A percentile compares a stretch with the other conserved stretches of the same genome.
Conservation (phyloP, 2,113 vertebrate genomes). For the Epinephelus lanceolatus region DNA sequence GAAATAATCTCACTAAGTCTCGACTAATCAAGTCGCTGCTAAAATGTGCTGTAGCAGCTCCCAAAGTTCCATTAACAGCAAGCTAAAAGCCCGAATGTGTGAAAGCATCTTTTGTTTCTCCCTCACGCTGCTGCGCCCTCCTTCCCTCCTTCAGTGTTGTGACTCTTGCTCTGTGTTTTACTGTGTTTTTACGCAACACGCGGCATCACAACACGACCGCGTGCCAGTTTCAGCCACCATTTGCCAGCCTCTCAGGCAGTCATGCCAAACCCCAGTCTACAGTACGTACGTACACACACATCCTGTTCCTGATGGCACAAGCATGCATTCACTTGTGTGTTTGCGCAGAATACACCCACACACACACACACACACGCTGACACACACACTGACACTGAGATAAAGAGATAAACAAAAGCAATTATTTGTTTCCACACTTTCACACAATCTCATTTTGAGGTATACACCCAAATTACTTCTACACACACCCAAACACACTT, state of each 20-base stretch:
- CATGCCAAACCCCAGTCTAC: slow-evolving; percentile 58
- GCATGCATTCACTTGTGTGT: slow-evolving; percentile 38
- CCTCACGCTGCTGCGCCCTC: slow-evolving; percentile 42
- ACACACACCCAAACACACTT: not conserved
- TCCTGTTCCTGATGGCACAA: slow-evolving; percentile 25
- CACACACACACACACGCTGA: not conserved
- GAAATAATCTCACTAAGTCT: not conserved
- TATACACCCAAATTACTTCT: slow-evolving; percentile 35
- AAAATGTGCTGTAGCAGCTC: slow-evolving; percentile 2
- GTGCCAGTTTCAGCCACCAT: slow-evolving; percentile 54
- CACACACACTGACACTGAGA: not conserved
- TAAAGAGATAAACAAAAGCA: slow-evolving; percentile 48
- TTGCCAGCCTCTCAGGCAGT: slow-evolving; percentile 26
- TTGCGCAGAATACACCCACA: slow-evolving; percentile 32
- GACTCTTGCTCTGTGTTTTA: slow-evolving; percentile 27
- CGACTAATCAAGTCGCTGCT: slow-evolving; percentile 20
- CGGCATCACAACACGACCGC: slow-evolving; percentile 59
- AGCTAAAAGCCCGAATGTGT: slow-evolving; percentile 38
- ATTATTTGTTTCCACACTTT: slow-evolving; percentile 57
- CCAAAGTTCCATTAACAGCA: slow-evolving; percentile 19
- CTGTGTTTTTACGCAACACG: slow-evolving; percentile 53
- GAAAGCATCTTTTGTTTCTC: slow-evolving; percentile 66
- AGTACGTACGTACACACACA: slow-evolving; percentile 20
- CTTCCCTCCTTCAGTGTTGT: slow-evolving; percentile 48
- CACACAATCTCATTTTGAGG: slow-evolving; percentile 17